phyloP scores from a whole-genome alignment of 92 coral and sea anemone species.

The Siderastrea siderea region DNA sequence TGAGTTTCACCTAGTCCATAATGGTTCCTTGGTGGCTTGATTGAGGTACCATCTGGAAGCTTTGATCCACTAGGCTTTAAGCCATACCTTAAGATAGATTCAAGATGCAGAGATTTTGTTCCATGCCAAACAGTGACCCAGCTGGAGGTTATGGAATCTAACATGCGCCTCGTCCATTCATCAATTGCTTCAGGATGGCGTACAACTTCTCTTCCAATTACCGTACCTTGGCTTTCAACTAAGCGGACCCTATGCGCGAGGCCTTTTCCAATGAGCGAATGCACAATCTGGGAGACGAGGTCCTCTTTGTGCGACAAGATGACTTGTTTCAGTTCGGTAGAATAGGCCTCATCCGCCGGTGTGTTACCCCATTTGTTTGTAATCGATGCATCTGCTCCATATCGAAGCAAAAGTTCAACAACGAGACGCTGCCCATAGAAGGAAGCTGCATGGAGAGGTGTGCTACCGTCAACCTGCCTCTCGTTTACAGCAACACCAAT shows the following conservation, averaged over 20 bases:
- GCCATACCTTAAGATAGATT: conserved; percentile 65
- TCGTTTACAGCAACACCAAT: conserved; percentile 60
- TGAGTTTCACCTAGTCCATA: conserved; percentile 24
- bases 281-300: conserved; percentile 41
- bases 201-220: conserved; percentile 63
- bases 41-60: conserved; percentile 30
- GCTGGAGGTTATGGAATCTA: conserved; percentile 30
- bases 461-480: conserved; percentile 67
- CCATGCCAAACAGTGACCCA: conserved; percentile 82
- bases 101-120: conserved; percentile 54
- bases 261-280: conserved; percentile 24
- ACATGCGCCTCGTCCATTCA: conserved; percentile 37
- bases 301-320: conserved; percentile 60
- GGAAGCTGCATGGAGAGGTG: conserved; percentile 80
- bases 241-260: conserved; percentile 45
- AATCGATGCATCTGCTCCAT: conserved; percentile 66
- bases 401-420: conserved; percentile 58
- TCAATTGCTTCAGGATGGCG: conserved; percentile 61
- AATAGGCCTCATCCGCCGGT: conserved; percentile 46
- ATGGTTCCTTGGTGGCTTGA: conserved; percentile 64
- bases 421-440: conserved; percentile 60
- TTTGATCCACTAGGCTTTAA: conserved; percentile 71
- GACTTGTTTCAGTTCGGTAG: conserved; percentile 13
- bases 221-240: conserved; percentile 27
- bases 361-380: conserved; percentile 52